These are phyloP conservation scores for Ceratitis capitata DNA, from an alignment of 1,140 invertebrate species.

Conservation along the genomic window DNA sequence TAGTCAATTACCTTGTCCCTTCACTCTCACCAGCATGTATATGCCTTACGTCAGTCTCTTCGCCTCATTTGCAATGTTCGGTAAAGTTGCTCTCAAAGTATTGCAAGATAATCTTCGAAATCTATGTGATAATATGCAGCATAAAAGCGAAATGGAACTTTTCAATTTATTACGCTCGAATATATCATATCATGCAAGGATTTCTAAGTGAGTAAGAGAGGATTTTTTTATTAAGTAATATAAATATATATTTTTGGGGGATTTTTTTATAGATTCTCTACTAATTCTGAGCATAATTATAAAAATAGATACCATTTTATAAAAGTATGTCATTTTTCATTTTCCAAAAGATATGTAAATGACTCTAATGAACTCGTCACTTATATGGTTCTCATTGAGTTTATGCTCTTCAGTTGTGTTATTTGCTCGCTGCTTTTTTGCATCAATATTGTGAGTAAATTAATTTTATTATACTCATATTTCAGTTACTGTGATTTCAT, in stretches of 20 bases:
- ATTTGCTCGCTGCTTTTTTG: constrained; percentile 57
- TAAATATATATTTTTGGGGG: no score
- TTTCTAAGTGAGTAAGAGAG: constrained; percentile 34
- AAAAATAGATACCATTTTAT: no score
- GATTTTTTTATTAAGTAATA: no score
- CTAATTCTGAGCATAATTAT: no score
- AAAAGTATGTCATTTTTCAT: background rate
- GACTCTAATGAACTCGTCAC: constrained; percentile 53
- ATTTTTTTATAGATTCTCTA: no score
- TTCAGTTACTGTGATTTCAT: background rate
- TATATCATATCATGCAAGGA: constrained; percentile 48
- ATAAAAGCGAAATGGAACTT: constrained; percentile 25
- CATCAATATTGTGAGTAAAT: constrained; percentile 55
- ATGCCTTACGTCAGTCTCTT: constrained; percentile 62
- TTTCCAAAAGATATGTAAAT: constrained; percentile 50
- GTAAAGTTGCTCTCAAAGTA: constrained; percentile 53
- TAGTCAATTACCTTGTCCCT: constrained; percentile 50
- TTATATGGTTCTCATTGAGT: constrained; percentile 53
- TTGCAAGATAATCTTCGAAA: constrained; percentile 46
- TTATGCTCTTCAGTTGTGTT: constrained; percentile 57
- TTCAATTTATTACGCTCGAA: constrained; percentile 46
- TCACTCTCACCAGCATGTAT: constrained; percentile 55
- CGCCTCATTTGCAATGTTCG: constrained; percentile 58
- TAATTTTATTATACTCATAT: background rate
- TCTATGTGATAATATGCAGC: constrained; percentile 26